Conservation (phyloP, 2,797 vertebrate genomes). For the Poecilia wingei region DNA sequence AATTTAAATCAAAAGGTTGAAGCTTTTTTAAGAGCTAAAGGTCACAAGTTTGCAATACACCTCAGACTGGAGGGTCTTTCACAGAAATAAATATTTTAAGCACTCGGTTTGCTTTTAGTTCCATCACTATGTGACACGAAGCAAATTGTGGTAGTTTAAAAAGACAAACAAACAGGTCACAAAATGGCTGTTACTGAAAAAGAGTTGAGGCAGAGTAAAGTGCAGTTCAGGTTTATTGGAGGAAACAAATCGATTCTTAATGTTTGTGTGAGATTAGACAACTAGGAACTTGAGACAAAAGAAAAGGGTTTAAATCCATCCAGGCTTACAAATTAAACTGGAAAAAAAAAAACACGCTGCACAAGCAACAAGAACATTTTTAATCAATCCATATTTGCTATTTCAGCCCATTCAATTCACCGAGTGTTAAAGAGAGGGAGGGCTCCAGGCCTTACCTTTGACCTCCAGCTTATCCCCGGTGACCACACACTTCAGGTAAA, state of each 20-base stretch:
- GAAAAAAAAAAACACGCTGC: neutral
- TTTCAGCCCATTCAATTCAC: neutral
- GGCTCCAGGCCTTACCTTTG: constrained; percentile 80
- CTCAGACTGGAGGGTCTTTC: neutral
- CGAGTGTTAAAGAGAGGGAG: neutral
- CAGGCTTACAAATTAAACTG: constrained; percentile 7
- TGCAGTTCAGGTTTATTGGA: constrained; percentile 19
- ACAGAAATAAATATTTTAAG: neutral
- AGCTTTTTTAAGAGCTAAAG: neutral
- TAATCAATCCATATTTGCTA: neutral
- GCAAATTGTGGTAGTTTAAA: constrained; percentile 24
- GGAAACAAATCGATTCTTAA: constrained; percentile 6
- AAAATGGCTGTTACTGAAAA: constrained; percentile 10
- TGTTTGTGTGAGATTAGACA: constrained; percentile 17
- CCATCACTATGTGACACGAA: constrained; percentile 6
- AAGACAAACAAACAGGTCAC: neutral
- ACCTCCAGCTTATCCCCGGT: constrained; percentile 87
- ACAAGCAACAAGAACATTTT: neutral
- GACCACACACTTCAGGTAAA: constrained; percentile 92
- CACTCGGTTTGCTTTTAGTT: constrained; percentile 13
- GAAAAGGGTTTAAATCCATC: constrained; percentile 28
- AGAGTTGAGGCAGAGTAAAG: constrained; percentile 4
- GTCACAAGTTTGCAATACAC: neutral
- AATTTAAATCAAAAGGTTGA: neutral
- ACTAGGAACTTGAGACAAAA: constrained; percentile 15